Percentiles rank a stretch among this genome's conserved stretches.
phyloP scores from a whole-genome alignment of 2,888 invertebrate species.

The Pachymerium ferrugineum region DNA sequence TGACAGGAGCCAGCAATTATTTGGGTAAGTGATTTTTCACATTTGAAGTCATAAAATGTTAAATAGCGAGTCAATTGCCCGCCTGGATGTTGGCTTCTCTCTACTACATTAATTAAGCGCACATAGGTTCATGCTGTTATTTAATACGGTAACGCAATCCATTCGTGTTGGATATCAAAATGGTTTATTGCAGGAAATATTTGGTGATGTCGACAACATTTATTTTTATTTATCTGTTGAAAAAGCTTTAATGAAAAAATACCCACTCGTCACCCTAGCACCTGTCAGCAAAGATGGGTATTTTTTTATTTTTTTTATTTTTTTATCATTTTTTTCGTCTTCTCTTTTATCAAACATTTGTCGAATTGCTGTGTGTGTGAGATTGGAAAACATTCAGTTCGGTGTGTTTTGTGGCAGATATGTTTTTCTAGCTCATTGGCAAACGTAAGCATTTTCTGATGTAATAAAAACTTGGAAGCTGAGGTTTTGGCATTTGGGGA shows the following conservation, averaged over 20 bases:
- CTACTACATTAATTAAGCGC: neutral
- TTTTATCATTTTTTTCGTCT: neutral
- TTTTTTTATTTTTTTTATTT: neutral
- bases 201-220: neutral
- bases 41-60: too few species aligned
- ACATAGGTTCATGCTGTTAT: too few species aligned
- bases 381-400: conserved; percentile 14
- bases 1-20: conserved; percentile 37
- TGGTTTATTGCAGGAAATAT: too few species aligned
- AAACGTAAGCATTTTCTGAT: conserved; percentile 24
- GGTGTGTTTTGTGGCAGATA: conserved; percentile 6
- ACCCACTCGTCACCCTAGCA: neutral
- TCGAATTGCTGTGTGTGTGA: neutral
- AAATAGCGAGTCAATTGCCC: conserved; percentile 10
- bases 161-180: too few species aligned
- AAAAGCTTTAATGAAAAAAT: too few species aligned
- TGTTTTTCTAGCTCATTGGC: conserved; percentile 16
- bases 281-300: neutral
- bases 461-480: conserved; percentile 14
- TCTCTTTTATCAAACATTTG: conserved; percentile 5
- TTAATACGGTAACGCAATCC: too few species aligned
- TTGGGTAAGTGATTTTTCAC: conserved; percentile 38
- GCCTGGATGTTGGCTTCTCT: neutral
- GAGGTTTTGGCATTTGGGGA: conserved; percentile 6
- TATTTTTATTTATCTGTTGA: neutral